Evolutionary conservation across 2,797 vertebrate genomes (phyloP).

Genomic region (Anas capensis): DNA sequence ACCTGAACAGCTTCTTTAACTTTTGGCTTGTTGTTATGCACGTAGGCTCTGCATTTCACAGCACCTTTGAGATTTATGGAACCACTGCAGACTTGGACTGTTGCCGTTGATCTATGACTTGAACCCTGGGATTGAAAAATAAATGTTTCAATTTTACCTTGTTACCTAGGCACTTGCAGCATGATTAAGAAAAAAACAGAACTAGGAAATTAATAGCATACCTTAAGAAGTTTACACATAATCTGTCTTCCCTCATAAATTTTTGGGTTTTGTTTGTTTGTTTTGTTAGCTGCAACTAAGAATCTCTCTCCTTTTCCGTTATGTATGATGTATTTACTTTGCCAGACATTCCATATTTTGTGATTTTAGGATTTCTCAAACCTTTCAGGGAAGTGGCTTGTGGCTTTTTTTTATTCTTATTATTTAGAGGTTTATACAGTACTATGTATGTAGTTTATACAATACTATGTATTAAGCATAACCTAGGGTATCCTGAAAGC

Average conservation of each 20-base stretch:
- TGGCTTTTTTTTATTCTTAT: not conserved
- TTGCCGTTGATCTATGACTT: slow-evolving; percentile 77
- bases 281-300: not conserved
- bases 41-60: slow-evolving; percentile 88
- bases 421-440: not conserved
- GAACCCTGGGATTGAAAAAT: slow-evolving; percentile 73
- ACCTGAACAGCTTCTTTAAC: slow-evolving; percentile 90
- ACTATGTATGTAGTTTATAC: no score
- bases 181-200: not conserved
- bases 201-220: not conserved
- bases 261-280: not conserved
- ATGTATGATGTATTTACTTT: not conserved
- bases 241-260: not conserved
- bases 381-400: not conserved
- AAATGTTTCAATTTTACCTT: slow-evolving; percentile 10
- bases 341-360: not conserved
- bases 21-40: slow-evolving; percentile 91
- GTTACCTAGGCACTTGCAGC: not conserved
- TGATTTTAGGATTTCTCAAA: not conserved
- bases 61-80: slow-evolving; percentile 86
- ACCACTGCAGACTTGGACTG: slow-evolving; percentile 85
- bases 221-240: not conserved
- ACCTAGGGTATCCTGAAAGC: not conserved
- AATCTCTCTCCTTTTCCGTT: not conserved
- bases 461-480: not conserved